Evolutionary conservation across 2,797 vertebrate genomes (phyloP), one percentile per base, ranked within the genome.

Genomic region (Pitangus sulphuratus): DNA sequence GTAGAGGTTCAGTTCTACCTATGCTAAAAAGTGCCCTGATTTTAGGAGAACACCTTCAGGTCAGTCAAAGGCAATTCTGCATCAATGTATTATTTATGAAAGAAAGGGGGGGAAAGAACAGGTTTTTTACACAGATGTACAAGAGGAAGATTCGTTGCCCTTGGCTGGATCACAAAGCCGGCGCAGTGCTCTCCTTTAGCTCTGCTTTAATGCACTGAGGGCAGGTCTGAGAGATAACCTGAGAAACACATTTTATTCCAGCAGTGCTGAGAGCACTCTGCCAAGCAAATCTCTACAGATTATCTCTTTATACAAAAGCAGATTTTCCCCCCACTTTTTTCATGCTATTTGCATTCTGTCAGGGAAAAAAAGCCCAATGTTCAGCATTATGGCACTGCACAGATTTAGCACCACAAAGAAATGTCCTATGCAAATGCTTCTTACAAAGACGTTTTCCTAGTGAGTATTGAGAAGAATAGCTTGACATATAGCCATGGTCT

Each of bases 371-470:
- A 28, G 2, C 18, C 33, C 26, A 47, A 26, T 1, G 2, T 53
- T 88, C 45, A 79, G 26, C 40, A 9, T 79, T 82, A 66, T 14
- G 56, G 69, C 70, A 91, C 37, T 37, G 82, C 83, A 53, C 39
- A 56, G 80, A 70, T 88, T 93, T 89, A 91, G 62, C 56, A 87
- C 81, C 56, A 66, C 45, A 58, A 87, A 90, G 81, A 91, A 90
- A 58, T 70, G 54, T 20, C 76, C 82, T 83, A 31, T 93, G 86
- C 58, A 94, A 95, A 77, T 77, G 26, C n/a, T 77, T 72, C 70
- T 70, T 70, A 74, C 53, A 42, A 58, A 16, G 48, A 24, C 60
- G 30, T 85, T 92, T 93, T 85, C 62, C 64, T 92, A 53, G 58
- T 2, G 2, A 87, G 61, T 48, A 16, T 0, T 50, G 45, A 87